A percentile compares a stretch with the other conserved stretches of the same genome.
These are phyloP conservation scores for Crotalus horridus DNA, from an alignment of 2,113 vertebrate genomes.

Conservation along the genomic window DNA sequence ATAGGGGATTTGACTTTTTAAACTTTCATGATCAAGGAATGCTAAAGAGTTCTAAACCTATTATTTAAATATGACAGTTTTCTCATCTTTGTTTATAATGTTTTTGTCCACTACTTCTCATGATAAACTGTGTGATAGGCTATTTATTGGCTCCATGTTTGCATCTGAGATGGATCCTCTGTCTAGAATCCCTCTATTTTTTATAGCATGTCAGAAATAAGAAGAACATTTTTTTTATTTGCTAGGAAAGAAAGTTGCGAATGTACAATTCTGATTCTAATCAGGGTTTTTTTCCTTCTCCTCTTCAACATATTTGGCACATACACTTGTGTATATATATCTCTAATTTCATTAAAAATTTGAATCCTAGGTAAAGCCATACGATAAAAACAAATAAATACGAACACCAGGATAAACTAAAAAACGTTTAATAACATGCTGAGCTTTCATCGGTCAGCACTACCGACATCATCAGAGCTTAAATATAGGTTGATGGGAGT, in stretches of 20 bases:
- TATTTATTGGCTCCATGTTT: background rate
- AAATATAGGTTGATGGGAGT: too few relatives aligned
- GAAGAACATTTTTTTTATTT: background rate
- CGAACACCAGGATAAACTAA: too few relatives aligned
- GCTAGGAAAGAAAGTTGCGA: background rate
- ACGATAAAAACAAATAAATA: too few relatives aligned
- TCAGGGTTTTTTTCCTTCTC: background rate
- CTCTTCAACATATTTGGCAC: background rate
- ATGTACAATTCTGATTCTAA: background rate
- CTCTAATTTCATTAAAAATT: too few relatives aligned
- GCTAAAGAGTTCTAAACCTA: background rate
- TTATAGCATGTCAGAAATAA: background rate
- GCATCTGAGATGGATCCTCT: background rate
- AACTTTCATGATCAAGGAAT: background rate
- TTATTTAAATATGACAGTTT: background rate
- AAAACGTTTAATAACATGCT: too few relatives aligned
- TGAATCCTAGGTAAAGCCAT: too few relatives aligned
- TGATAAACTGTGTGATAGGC: background rate
- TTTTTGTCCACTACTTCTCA: background rate
- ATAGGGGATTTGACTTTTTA: background rate
- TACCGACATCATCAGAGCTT: too few relatives aligned
- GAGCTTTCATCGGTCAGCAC: too few relatives aligned
- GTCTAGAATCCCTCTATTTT: background rate
- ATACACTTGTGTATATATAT: background rate
- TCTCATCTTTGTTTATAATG: background rate